phyloP scores from a whole-genome alignment of 2,797 vertebrate species.

The Platyrinchus mystaceus region DNA sequence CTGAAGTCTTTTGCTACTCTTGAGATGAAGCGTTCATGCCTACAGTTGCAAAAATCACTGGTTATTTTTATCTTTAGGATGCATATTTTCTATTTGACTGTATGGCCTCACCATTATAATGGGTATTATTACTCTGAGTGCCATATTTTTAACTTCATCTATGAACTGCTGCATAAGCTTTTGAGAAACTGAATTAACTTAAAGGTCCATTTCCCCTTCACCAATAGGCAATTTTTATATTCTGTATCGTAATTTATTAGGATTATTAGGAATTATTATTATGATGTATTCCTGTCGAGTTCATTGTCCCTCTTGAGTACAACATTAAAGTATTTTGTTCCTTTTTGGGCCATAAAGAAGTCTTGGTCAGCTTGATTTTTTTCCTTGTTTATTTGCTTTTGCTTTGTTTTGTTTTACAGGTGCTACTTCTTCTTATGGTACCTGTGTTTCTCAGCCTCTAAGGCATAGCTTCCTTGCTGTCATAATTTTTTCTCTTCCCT shows the following conservation, averaged over 20 bases:
- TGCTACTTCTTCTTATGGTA: background rate
- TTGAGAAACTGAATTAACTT: background rate
- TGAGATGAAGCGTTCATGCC: background rate
- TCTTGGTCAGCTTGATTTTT: background rate
- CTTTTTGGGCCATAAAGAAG: background rate
- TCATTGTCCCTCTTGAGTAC: background rate
- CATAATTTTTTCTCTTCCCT: background rate
- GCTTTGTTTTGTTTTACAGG: background rate
- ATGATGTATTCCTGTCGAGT: background rate
- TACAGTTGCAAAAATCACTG: background rate
- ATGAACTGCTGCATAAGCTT: background rate
- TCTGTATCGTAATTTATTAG: background rate
- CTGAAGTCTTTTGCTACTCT: background rate
- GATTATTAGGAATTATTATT: background rate
- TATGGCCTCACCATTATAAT: background rate
- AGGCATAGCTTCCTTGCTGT: background rate
- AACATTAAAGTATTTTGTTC: background rate
- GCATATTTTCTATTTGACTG: background rate
- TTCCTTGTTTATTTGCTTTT: background rate
- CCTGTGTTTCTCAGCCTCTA: background rate
- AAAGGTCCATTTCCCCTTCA: background rate
- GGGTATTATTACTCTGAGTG: background rate
- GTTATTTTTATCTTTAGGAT: background rate
- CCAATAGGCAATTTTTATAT: background rate
- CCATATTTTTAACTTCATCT: background rate